Base-by-base conservation (phyloP, 2,888 invertebrate genomes). In the Osmoderma eremita region DNA sequence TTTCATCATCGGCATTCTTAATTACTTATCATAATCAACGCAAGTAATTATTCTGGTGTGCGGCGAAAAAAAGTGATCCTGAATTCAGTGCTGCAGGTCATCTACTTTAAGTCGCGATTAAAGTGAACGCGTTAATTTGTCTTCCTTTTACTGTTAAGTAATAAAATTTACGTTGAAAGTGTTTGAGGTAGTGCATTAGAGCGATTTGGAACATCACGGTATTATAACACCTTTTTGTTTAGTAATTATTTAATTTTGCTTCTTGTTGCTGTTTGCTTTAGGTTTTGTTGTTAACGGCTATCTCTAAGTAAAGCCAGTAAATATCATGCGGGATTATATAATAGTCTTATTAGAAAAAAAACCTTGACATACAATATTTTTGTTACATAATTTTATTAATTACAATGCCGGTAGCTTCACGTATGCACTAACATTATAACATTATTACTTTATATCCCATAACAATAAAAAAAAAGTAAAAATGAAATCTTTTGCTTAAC, bases 341-440 rank as follows among this genome's bases (percentile, higher is more conserved):
- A 30, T 5, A 30, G 3, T 1, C 30, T 30, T 30, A 30, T 30
- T 30, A 30, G 30, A 36, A 42, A 54, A 54, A 22, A 42, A 42
- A 22, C 56, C 58, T 61, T 61, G 58, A 48, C 58, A 45, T 48
- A 36, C 45, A 61, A 48, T 45, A 61, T 45, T 61, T 13, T 30
- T 30, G 15, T 61, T 61, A 18, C 30, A 42, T 61, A 30, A 58
- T 45, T 58, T 10, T 5, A 61, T 45, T 61, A 45, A 18, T 36
- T 61, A 45, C n/a, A 48, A 45, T 61, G 30, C 45, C 30, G 30
- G 58, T 48, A 48, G 48, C 58, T 61, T 61, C 58, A 45, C 10
- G 12, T 45, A 10, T 45, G n/a, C n/a, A n/a, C n/a, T n/a, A n/a
- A n/a, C n/a, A n/a, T n/a, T n/a, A n/a, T 24, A 15, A 20, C 24